phyloP scores from a whole-genome alignment of 2,113 vertebrate genomes.

The Platysternon megacephalum region DNA sequence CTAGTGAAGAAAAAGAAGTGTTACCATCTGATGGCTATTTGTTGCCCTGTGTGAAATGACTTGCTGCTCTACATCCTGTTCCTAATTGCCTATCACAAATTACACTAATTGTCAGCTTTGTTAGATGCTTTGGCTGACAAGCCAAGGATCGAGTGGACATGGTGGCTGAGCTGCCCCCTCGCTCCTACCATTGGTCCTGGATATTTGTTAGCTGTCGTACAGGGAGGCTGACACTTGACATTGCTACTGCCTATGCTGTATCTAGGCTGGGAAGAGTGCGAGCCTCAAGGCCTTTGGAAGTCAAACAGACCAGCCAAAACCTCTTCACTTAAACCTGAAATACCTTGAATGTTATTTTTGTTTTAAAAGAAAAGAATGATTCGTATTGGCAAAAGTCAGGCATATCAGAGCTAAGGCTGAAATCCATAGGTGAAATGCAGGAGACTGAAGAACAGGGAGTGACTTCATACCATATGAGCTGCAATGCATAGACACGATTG shows the following conservation, averaged over 20 bases:
- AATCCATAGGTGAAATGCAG: not conserved
- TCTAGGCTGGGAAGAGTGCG: not conserved
- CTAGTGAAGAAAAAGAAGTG: not conserved
- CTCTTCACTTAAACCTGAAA: not conserved
- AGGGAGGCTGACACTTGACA: not conserved
- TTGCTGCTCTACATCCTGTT: not conserved
- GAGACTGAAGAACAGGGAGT: not conserved
- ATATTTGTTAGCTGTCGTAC: not conserved
- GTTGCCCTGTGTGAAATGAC: not conserved
- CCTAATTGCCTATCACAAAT: not conserved
- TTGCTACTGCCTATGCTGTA: not conserved
- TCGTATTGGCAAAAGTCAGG: rapidly evolving
- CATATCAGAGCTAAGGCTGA: not conserved
- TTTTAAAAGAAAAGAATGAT: not conserved
- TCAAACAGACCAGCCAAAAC: not conserved
- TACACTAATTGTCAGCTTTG: not conserved
- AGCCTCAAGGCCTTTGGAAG: not conserved
- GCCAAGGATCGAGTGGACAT: not conserved
- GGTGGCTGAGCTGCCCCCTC: not conserved
- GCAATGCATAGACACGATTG: not conserved
- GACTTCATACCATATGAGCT: not conserved
- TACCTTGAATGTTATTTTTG: not conserved
- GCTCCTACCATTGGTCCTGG: not conserved
- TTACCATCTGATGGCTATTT: not conserved
- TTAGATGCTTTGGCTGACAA: not conserved